A percentile compares a stretch with the other conserved stretches of the same genome.
Conservation (phyloP, 2,888 invertebrate species). For the Invenusta paracnida region DNA sequence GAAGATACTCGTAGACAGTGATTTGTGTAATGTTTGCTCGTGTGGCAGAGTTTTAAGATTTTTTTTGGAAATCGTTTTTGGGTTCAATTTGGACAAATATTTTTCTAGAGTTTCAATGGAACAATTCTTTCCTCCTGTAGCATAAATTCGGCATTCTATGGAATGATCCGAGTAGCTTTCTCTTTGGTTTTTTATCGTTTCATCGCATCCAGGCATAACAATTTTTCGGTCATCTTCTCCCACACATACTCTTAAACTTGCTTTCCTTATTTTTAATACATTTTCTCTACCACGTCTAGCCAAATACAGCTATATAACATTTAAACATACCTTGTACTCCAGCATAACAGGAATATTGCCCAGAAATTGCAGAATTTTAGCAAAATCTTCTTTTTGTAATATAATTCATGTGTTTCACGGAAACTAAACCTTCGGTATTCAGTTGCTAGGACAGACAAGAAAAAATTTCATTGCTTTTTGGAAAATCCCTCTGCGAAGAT, state of each 20-base stretch:
- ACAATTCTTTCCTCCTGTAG: background rate
- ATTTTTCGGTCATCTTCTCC: background rate
- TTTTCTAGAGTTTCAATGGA: background rate
- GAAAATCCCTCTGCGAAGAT: constrained; percentile 18
- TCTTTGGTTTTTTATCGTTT: background rate
- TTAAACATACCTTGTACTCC: background rate
- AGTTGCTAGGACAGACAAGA: constrained; percentile 17
- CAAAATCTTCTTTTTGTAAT: background rate
- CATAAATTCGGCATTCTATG: background rate
- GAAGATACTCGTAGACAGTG: background rate
- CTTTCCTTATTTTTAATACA: background rate
- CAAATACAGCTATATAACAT: background rate
- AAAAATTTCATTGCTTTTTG: constrained; percentile 3
- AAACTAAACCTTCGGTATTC: background rate
- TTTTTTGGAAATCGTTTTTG: background rate
- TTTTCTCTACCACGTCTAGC: background rate
- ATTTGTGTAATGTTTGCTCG: background rate
- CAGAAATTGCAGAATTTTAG: background rate
- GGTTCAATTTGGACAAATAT: background rate
- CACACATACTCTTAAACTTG: background rate
- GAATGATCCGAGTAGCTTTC: background rate
- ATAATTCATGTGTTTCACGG: background rate
- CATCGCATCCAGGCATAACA: background rate
- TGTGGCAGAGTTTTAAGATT: background rate
- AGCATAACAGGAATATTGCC: background rate